phyloP scores from a whole-genome alignment of 2,797 vertebrate genomes.

The Hydrophis major region DNA sequence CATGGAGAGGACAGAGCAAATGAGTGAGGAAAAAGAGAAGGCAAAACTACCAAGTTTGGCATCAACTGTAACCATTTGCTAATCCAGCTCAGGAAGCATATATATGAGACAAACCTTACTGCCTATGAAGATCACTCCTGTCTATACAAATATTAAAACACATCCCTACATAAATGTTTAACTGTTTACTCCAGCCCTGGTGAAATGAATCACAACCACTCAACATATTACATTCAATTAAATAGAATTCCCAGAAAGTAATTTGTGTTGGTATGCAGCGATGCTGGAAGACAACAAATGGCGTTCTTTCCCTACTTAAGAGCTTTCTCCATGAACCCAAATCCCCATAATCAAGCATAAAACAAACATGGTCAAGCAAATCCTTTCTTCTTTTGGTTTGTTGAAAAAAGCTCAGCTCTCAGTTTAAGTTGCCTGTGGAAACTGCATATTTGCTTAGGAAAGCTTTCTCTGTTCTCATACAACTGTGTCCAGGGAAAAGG shows the following conservation, averaged over 20 bases:
- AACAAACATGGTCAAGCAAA: constrained; percentile 21
- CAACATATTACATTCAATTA: constrained; percentile 17
- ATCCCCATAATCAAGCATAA: constrained; percentile 9
- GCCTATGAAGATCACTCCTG: not conserved
- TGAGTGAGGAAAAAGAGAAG: not conserved
- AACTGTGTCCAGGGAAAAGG: constrained; percentile 35
- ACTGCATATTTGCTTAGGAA: constrained; percentile 26
- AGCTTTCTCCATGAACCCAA: constrained; percentile 1
- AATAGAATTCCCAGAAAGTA: not conserved
- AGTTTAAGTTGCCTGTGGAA: constrained; percentile 28
- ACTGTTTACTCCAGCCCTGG: not conserved
- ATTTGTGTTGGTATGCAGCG: not conserved
- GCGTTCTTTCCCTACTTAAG: not conserved
- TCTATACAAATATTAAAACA: not conserved
- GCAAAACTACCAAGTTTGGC: not conserved
- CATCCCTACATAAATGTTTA: not conserved
- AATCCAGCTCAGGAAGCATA: not conserved
- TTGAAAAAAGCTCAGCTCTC: not conserved
- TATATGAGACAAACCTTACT: not conserved
- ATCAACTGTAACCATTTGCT: not conserved
- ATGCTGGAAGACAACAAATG: not conserved
- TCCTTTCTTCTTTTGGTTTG: constrained; percentile 7
- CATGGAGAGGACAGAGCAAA: not conserved
- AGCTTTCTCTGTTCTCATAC: not conserved
- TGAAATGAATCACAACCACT: not conserved